Conservation (phyloP, 2,888 invertebrate species). For the Orgyia antiqua region DNA sequence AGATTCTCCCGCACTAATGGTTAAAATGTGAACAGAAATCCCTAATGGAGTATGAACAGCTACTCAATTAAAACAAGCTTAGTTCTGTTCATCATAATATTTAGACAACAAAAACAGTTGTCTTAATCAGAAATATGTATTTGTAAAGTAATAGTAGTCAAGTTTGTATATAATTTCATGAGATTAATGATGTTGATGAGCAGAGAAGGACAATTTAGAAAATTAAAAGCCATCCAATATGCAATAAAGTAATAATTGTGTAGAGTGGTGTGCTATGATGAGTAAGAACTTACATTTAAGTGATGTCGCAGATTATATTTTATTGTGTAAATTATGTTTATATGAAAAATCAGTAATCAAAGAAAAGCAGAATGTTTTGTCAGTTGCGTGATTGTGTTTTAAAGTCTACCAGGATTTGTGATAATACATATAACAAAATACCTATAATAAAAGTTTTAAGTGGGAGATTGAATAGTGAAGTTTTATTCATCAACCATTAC, state of each 20-base stretch:
- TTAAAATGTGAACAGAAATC: slow-evolving; percentile 56
- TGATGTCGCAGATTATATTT: slow-evolving; percentile 72
- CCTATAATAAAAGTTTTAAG: slow-evolving; percentile 79
- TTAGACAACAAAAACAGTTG: slow-evolving; percentile 39
- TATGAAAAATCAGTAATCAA: slow-evolving; percentile 74
- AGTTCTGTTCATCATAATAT: slow-evolving; percentile 46
- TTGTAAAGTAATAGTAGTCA: slow-evolving; percentile 73
- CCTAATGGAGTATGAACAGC: slow-evolving; percentile 36
- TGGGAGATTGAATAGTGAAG: slow-evolving; percentile 75
- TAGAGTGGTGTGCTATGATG: slow-evolving; percentile 67
- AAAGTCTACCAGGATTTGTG: slow-evolving; percentile 87
- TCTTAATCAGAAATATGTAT: slow-evolving; percentile 52
- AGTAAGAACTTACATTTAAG: slow-evolving; percentile 69
- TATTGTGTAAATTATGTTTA: slow-evolving; percentile 78
- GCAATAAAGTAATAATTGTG: slow-evolving; percentile 74
- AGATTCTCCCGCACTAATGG: slow-evolving; percentile 74
- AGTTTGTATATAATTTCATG: slow-evolving; percentile 76
- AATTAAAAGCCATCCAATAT: slow-evolving; percentile 74
- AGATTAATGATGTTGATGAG: slow-evolving; percentile 68
- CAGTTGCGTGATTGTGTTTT: slow-evolving; percentile 82
- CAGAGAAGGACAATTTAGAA: slow-evolving; percentile 58
- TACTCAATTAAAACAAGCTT: slow-evolving; percentile 50
- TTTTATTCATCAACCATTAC: slow-evolving; percentile 65
- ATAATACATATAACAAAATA: slow-evolving; percentile 85
- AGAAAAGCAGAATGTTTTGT: slow-evolving; percentile 74